Percentiles rank a stretch among this genome's conserved stretches.
Evolutionary conservation across 2,113 vertebrate species (phyloP).

Genomic region (Elanoides forficatus): DNA sequence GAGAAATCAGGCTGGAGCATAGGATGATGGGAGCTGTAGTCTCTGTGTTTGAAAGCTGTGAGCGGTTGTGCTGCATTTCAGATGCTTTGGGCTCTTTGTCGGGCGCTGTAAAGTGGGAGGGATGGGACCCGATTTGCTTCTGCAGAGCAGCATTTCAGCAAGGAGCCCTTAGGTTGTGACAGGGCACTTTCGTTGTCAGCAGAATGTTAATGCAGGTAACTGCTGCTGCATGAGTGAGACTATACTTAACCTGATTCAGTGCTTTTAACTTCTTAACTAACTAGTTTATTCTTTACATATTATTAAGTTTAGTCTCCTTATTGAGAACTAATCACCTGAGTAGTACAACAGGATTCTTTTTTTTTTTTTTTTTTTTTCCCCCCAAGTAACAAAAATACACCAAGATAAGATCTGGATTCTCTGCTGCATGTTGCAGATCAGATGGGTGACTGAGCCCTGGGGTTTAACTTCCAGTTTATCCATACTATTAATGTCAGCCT

Average conservation of each 20-base stretch:
- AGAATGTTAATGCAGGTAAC: neutral
- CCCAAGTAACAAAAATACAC: neutral
- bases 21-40: neutral
- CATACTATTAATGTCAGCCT: neutral
- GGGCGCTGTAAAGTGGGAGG: neutral
- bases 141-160: fast-evolving
- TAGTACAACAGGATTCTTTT: neutral
- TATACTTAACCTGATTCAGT: neutral
- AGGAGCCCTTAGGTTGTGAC: neutral
- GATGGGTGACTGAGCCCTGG: neutral
- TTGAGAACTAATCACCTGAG: neutral
- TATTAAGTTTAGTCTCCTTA: neutral
- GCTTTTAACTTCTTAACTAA: neutral
- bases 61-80: fast-evolving
- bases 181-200: neutral
- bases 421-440: neutral
- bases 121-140: neutral
- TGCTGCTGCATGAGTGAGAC: neutral
- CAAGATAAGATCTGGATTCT: neutral
- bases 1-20: neutral
- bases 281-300: neutral
- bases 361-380: neutral
- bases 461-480: neutral
- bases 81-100: neutral
- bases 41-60: neutral